Base-by-base conservation (phyloP, 2,888 invertebrate genomes). In the Erynnis tages region DNA sequence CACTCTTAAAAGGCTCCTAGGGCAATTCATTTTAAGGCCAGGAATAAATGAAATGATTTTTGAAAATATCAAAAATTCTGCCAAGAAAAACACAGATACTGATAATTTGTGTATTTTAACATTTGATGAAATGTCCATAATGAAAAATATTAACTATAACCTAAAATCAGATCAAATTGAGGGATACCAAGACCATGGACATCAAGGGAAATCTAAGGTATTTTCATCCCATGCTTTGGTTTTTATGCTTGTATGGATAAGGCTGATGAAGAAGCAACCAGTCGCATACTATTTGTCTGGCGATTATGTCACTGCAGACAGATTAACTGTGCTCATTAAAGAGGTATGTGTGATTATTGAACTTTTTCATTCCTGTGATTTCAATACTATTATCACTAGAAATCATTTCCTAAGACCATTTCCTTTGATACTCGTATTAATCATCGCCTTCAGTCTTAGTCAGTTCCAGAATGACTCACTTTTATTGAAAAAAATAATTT, bases 201-300 rank as follows among this genome's bases (percentile, higher is more conserved):
- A 3, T 3, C 11, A 30, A 11, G 30, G 30, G 30, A 30, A 21
- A 21, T 21, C 21, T 30, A 10, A 16, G 27, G 23, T 27, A 16
- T 47, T 14, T 35, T 25, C 10, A 17, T 21, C 14, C 2, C 27
- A 47, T 37, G 47, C 47, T 14, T n/a, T 47, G 17, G 29, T 29
- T 3, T 47, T 38, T 10, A 38, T 38, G 38, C 8, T 21, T 10
- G 19, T 38, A 21, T 16, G 38, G 10, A 7, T 38, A 11, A 17
- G 38, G 13, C n/a, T 11, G 10, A 17, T 4, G 19, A 2, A 10
- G 38, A 38, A 38, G 23, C 38, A 38, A 23, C 38, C 38, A 11
- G 21, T 38, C 7, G 38, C 38, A 7, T 38, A 19, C 11, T 38
- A 38, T 23, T 38, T 38, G 2, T 38, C 38, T 10, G 38, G 23